A percentile compares a stretch with the other conserved stretches of the same genome.
Evolutionary conservation across 2,113 vertebrate species (phyloP).

Genomic region (Pithys albifrons): DNA sequence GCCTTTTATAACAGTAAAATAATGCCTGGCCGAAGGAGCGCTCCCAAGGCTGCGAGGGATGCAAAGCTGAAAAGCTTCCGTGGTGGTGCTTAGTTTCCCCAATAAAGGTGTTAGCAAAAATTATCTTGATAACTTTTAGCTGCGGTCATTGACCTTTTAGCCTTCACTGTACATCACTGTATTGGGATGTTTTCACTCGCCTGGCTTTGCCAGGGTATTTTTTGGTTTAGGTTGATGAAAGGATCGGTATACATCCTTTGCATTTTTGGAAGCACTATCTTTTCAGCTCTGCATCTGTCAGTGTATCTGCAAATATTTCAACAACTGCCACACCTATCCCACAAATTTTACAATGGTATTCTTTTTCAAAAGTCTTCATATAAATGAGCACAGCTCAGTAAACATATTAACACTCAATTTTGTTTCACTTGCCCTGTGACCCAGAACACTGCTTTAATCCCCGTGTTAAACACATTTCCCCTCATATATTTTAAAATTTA

Average conservation of each 20-base stretch:
- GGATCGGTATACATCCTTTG: rapidly evolving
- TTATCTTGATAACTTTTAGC: slow-evolving; percentile 26
- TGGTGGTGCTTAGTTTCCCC: background rate
- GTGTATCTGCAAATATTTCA: background rate
- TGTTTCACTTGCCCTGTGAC: background rate
- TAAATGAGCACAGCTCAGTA: background rate
- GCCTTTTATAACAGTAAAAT: slow-evolving; percentile 49
- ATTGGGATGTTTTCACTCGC: background rate
- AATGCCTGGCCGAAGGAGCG: slow-evolving; percentile 33
- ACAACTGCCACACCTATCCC: background rate
- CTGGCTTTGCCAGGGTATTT: background rate
- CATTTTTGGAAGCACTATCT: background rate
- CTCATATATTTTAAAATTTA: background rate
- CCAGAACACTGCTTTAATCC: background rate
- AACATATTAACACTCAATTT: background rate
- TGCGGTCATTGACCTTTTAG: slow-evolving; percentile 1
- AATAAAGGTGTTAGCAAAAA: background rate
- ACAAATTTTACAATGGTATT: background rate
- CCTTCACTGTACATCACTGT: background rate
- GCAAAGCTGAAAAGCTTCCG: background rate
- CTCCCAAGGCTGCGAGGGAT: background rate
- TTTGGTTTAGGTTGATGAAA: background rate
- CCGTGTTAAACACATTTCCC: background rate
- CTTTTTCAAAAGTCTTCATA: background rate
- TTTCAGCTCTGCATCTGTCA: background rate